Conservation (phyloP, 92 coral and sea anemone species). For the Isaurus tuberculatus region DNA sequence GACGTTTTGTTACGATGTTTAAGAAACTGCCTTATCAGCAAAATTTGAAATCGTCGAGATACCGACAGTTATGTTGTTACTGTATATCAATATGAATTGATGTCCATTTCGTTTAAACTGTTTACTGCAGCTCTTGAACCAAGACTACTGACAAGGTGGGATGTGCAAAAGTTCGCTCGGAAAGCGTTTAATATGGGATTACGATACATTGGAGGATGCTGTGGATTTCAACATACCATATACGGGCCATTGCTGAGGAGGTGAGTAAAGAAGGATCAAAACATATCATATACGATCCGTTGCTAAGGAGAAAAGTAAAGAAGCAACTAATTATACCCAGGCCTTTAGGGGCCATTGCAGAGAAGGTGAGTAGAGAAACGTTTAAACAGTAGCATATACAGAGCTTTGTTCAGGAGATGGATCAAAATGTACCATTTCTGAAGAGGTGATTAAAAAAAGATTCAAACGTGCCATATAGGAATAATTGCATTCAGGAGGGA, state of each 20-base stretch:
- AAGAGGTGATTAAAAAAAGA: neutral
- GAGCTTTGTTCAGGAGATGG: neutral
- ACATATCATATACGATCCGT: neutral
- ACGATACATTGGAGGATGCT: conserved; percentile 87
- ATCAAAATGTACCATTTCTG: neutral
- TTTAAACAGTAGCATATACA: neutral
- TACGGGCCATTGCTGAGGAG: conserved; percentile 89
- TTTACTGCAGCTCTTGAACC: conserved; percentile 16
- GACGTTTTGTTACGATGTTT: too few relatives aligned
- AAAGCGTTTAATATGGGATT: conserved; percentile 82
- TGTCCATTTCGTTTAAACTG: neutral
- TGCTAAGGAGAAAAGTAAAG: neutral
- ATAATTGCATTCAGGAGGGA: too few relatives aligned
- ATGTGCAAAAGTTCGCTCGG: neutral
- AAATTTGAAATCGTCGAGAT: too few relatives aligned
- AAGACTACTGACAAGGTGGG: neutral
- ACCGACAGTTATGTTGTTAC: too few relatives aligned
- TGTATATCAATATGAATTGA: neutral
- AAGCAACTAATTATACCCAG: conserved; percentile 61
- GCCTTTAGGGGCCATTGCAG: conserved; percentile 78
- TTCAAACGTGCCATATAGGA: neutral
- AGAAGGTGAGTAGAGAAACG: conserved; percentile 59
- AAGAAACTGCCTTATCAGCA: too few relatives aligned
- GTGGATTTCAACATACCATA: conserved; percentile 86
- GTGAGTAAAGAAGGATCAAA: conserved; percentile 37